Evolutionary conservation across 64 coral and sea anemone genomes (phyloP).

Genomic region (Pocillopora damicornis): DNA sequence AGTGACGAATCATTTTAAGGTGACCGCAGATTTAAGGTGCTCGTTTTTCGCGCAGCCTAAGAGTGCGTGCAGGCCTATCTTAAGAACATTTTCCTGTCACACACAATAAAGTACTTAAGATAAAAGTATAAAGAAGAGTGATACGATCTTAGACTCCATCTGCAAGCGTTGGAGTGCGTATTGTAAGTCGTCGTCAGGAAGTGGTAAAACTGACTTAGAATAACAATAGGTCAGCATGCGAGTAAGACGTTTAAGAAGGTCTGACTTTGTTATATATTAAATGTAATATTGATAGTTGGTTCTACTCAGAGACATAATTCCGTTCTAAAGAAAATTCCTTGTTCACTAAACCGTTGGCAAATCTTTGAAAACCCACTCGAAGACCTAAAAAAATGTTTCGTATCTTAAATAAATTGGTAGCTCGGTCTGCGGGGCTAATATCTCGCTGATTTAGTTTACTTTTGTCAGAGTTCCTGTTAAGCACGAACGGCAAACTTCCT

Average conservation of each 20-base stretch:
- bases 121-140: background rate
- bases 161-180: background rate
- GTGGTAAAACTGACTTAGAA: background rate
- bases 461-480: background rate
- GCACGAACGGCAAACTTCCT: background rate
- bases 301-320: too few relatives aligned
- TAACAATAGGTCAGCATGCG: background rate
- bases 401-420: background rate
- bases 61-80: background rate
- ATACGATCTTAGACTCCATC: background rate
- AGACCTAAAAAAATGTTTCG: too few relatives aligned
- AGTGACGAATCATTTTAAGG: too few relatives aligned
- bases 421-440: background rate
- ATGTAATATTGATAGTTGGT: background rate
- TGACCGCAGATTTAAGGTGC: too few relatives aligned
- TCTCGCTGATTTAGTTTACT: too few relatives aligned
- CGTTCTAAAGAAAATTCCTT: too few relatives aligned
- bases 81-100: background rate
- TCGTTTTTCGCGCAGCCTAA: background rate
- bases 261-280: background rate
- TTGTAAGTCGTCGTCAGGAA: background rate
- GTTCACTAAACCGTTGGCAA: too few relatives aligned
- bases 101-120: background rate
- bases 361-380: too few relatives aligned
- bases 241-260: background rate